Evolutionary conservation across 2,113 vertebrate species (phyloP), one percentile per base, ranked within the genome.

Genomic region (Erpornis zantholeuca): DNA sequence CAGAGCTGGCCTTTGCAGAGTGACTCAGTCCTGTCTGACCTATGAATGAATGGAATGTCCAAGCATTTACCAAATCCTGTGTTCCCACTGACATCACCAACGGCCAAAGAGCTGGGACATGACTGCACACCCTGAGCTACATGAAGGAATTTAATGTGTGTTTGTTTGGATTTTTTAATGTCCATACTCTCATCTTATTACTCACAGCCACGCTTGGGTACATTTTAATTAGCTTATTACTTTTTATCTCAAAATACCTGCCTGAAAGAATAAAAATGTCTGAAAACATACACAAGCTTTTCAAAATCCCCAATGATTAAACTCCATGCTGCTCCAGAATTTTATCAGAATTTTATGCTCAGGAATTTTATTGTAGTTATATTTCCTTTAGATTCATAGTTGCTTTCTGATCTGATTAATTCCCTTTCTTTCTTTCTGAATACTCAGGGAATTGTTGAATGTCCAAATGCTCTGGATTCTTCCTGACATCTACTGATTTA

Each of bases 181-280:
- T 68, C 85, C 69, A 23, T 49, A 44, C 76, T 86, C 88, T 91
- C 87, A 45, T 83, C 84, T 91, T 90, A 91, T 77, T 92, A 80
- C 94, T 88, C 91, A 72, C 35, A 90, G 95, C 84, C 87, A 96
- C 2, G 76, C 97, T 95, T 92, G 91, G 96, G 85, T 95, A 95
- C 92, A 59, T 96, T 96, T 96, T 97, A 96, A 96, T 97, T 97
- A 96, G 85, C 82, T 96, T 95, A 94, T 94, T 97, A 90, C 89
- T 88, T 96, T 96, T 94, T 96, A 95, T 96, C 89, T 90, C 57
- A 88, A 79, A 94, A 92, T 49, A 86, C 85, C 77, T 53, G 92
- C 83, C 76, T 82, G 56, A 77, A 93, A 77, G 92, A 96, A 94
- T 96, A 96, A 95, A 97, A 96, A 88, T 29, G 54, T 71, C 93